Conservation (phyloP, 2,113 vertebrate genomes). For the Python bivittatus region DNA sequence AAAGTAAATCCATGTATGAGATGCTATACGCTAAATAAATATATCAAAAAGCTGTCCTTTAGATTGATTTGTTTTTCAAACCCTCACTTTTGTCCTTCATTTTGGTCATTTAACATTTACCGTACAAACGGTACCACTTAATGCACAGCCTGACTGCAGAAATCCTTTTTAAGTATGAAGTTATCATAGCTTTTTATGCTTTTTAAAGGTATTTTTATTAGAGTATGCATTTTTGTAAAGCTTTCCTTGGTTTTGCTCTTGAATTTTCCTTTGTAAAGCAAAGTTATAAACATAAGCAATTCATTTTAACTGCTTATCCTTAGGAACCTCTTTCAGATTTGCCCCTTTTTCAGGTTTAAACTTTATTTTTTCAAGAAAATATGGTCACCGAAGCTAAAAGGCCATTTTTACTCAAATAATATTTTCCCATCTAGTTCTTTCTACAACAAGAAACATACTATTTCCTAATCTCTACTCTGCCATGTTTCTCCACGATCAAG, state of each 20-base stretch:
- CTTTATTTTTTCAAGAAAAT: not conserved
- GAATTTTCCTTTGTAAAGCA: not conserved
- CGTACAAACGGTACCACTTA: not conserved
- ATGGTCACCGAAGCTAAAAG: accelerated
- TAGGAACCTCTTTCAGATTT: not conserved
- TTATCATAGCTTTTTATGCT: not conserved
- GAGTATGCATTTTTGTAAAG: not conserved
- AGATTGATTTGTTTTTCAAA: no score
- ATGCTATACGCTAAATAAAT: no score
- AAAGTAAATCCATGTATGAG: no score
- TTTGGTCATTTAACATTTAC: not conserved
- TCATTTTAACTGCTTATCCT: not conserved
- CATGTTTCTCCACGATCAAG: conserved; percentile 60
- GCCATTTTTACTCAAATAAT: conserved; percentile 44
- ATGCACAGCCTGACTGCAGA: not conserved
- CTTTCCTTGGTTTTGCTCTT: not conserved
- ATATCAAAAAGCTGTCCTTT: no score
- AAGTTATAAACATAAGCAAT: not conserved
- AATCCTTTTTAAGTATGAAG: not conserved
- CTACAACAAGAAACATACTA: conserved; percentile 25
- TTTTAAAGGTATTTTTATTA: not conserved
- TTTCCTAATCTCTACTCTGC: conserved; percentile 58
- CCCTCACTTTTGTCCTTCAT: not conserved
- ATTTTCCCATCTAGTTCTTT: conserved; percentile 52
- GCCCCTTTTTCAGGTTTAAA: no score